Conservation (phyloP, 2,113 vertebrate species). For the Podarcis muralis region DNA sequence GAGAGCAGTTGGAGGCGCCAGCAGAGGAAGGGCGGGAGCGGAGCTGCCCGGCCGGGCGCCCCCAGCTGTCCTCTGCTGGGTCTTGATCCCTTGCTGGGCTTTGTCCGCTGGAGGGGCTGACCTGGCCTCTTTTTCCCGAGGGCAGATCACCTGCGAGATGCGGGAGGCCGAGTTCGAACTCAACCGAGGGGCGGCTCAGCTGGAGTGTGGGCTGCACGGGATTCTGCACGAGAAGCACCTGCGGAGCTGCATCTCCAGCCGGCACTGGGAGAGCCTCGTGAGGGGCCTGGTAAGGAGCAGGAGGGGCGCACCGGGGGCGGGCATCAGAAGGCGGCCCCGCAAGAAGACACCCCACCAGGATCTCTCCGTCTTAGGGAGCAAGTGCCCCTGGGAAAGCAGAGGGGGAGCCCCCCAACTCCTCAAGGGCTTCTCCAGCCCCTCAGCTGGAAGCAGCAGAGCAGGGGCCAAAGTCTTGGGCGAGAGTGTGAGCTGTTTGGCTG, state of each 20-base stretch:
- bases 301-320: background rate
- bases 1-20: too few species aligned
- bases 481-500: too few species aligned
- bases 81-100: background rate
- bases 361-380: background rate
- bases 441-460: too few species aligned
- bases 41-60: too few species aligned
- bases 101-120: background rate
- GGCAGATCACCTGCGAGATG: slow-evolving; percentile 80
- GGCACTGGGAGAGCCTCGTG: slow-evolving; percentile 82
- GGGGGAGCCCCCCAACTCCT: background rate
- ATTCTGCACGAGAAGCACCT: slow-evolving; percentile 80
- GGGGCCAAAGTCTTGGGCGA: too few species aligned
- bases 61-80: too few species aligned
- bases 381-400: background rate
- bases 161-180: slow-evolving; percentile 68
- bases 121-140: slow-evolving; percentile 32
- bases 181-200: slow-evolving; percentile 40
- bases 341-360: background rate
- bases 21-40: too few species aligned
- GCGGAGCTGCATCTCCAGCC: slow-evolving; percentile 66
- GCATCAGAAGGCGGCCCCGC: too few species aligned
- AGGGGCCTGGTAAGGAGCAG: slow-evolving; percentile 48
- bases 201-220: slow-evolving; percentile 78
- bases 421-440: too few species aligned